These are phyloP conservation scores for Drosophila borealis DNA, from an alignment of 2,888 invertebrate genomes.

Conservation along the genomic window DNA sequence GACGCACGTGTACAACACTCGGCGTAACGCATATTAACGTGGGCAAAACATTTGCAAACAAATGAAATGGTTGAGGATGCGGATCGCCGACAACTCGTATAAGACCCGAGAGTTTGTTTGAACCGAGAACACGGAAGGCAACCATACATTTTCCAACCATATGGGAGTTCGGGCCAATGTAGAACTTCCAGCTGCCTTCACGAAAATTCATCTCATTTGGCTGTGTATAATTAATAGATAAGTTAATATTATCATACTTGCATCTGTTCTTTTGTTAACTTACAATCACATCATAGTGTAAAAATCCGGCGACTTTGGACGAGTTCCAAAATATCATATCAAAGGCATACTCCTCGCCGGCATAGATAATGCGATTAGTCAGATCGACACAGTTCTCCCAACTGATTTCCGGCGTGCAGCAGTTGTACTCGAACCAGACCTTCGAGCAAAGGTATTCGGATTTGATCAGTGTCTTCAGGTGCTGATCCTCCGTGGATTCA, in stretches of 20 bases:
- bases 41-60: constrained; percentile 72
- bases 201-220: constrained; percentile 72
- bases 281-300: constrained; percentile 80
- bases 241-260: not conserved
- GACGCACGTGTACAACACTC: constrained; percentile 37
- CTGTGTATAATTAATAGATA: constrained; percentile 19
- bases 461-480: constrained; percentile 48
- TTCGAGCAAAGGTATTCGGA: constrained; percentile 69
- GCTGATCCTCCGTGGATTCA: constrained; percentile 38
- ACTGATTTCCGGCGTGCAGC: constrained; percentile 68
- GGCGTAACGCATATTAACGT: constrained; percentile 65
- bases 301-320: constrained; percentile 72
- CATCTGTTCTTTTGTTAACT: constrained; percentile 13
- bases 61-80: constrained; percentile 66
- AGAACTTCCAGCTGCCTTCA: constrained; percentile 76
- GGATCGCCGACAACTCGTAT: constrained; percentile 75
- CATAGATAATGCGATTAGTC: constrained; percentile 58
- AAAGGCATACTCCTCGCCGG: constrained; percentile 72
- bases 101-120: constrained; percentile 67
- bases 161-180: constrained; percentile 49
- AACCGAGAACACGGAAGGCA: constrained; percentile 66
- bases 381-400: constrained; percentile 67
- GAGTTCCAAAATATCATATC: constrained; percentile 74
- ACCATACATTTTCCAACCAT: constrained; percentile 59
- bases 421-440: constrained; percentile 76